Evolutionary conservation across 2,888 invertebrate genomes (phyloP).

Genomic region (Pantelozetes paolii): DNA sequence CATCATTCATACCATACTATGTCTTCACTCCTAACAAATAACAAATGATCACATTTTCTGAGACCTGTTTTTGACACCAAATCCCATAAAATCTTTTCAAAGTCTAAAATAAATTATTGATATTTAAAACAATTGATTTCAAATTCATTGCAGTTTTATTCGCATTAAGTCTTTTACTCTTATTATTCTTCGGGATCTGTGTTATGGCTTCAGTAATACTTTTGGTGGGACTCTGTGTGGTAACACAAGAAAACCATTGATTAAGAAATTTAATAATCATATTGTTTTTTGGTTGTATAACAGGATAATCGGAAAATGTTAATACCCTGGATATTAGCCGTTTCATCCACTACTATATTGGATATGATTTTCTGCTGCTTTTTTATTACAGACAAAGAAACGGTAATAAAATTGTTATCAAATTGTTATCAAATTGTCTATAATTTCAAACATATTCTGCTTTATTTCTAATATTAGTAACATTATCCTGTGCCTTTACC

Average conservation of each 20-base stretch:
- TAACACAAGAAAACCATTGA: background rate
- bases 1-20: no score
- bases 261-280: background rate
- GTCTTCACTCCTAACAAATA: background rate
- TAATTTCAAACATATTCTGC: no score
- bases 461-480: no score
- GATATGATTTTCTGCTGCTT: conserved; percentile 9
- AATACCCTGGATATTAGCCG: conserved; percentile 21
- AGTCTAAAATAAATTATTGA: background rate
- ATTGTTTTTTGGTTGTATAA: background rate
- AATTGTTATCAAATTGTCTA: no score
- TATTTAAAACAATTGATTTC: background rate
- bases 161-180: conserved; percentile 12
- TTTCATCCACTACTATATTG: background rate
- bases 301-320: conserved; percentile 21
- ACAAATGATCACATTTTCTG: conserved; percentile 1
- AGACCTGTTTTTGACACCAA: background rate
- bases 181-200: background rate
- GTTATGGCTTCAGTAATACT: conserved; percentile 15
- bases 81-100: no score
- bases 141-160: background rate
- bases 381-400: conserved; percentile 16
- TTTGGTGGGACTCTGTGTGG: conserved; percentile 29
- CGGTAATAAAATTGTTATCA: background rate
- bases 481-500: no score